Percentiles rank a stretch among this genome's conserved stretches.
phyloP scores from a whole-genome alignment of 2,113 vertebrate genomes.

The Anoplopoma fimbria region DNA sequence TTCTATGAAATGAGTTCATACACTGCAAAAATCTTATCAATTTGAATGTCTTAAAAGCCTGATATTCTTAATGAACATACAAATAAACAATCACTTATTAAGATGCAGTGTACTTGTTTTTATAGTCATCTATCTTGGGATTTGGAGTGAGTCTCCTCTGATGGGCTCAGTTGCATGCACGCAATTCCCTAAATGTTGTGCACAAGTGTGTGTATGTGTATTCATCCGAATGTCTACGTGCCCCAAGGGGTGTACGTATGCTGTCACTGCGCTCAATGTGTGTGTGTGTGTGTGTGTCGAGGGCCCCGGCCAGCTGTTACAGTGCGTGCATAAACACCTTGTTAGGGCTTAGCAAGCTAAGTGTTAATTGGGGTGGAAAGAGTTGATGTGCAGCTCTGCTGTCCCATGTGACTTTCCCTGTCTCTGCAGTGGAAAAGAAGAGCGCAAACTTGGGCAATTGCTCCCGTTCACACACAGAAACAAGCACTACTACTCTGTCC shows the following conservation, averaged over 20 bases:
- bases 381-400: constrained; percentile 57
- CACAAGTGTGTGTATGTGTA: constrained; percentile 37
- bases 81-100: neutral
- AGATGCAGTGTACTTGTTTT: neutral
- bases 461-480: constrained; percentile 13
- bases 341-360: constrained; percentile 75
- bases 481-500: constrained; percentile 9
- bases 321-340: constrained; percentile 77
- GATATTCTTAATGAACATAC: neutral
- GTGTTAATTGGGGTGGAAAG: constrained; percentile 80
- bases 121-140: neutral
- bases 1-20: neutral
- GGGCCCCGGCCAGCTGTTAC: constrained; percentile 73
- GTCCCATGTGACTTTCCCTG: constrained; percentile 53
- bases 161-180: constrained; percentile 20
- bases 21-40: neutral
- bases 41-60: neutral
- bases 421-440: constrained; percentile 41
- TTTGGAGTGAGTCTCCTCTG: neutral
- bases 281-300: constrained; percentile 35
- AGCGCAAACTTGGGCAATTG: constrained; percentile 37
- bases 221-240: constrained; percentile 52
- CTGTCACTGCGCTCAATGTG: constrained; percentile 27
- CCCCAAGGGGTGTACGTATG: constrained; percentile 51
- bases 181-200: constrained; percentile 30